Evolutionary conservation across 2,888 invertebrate genomes (phyloP).

Genomic region (Aleiodes alternator): DNA sequence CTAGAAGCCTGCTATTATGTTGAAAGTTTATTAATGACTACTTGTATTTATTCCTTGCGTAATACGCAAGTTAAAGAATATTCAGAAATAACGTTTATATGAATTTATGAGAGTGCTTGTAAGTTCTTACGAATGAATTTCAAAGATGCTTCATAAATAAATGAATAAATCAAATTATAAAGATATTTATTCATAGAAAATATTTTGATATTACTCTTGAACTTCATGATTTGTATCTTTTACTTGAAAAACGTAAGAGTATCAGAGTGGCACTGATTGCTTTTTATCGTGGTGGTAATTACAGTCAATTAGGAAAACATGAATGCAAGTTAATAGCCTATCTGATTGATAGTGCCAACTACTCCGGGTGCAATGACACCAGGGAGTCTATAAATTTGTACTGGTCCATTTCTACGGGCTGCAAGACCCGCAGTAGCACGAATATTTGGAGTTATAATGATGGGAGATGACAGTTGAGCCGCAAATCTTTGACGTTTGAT

Average conservation of each 20-base stretch:
- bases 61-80: conserved; percentile 8
- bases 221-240: background rate
- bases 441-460: conserved; percentile 61
- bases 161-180: background rate
- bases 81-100: background rate
- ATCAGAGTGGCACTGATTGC: conserved; percentile 27
- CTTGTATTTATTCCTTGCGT: background rate
- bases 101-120: background rate
- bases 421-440: conserved; percentile 55
- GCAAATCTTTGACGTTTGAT: background rate
- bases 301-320: conserved; percentile 8
- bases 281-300: background rate
- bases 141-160: background rate
- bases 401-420: conserved; percentile 56
- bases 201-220: background rate
- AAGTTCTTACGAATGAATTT: background rate
- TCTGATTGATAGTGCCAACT: conserved; percentile 61
- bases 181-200: background rate
- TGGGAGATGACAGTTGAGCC: conserved; percentile 48
- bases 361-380: conserved; percentile 65
- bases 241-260: background rate
- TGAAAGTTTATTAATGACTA: conserved; percentile 14
- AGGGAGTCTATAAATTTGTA: conserved; percentile 66
- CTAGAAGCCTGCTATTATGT: background rate
- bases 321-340: conserved; percentile 57